phyloP scores from a whole-genome alignment of 2,797 vertebrate genomes.

The Poecilia picta region DNA sequence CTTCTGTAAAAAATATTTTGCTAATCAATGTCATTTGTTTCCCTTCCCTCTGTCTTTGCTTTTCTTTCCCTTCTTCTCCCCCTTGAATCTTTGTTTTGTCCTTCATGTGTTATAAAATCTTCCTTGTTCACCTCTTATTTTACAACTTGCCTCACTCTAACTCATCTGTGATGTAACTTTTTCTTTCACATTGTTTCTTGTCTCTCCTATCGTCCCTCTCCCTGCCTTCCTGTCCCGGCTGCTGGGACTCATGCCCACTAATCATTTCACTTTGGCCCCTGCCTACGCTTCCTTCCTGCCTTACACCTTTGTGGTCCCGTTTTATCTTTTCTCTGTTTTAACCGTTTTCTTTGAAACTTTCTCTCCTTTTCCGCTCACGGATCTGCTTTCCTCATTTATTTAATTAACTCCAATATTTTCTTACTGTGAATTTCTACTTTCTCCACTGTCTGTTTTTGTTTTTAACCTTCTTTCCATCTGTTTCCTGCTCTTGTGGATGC shows the following conservation, averaged over 20 bases:
- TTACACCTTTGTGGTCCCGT: conserved; percentile 16
- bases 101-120: conserved; percentile 25
- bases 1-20: conserved; percentile 2
- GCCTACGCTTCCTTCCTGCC: conserved; percentile 52
- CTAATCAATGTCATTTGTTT: conserved; percentile 30
- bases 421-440: not conserved
- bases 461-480: not conserved
- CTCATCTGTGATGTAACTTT: conserved; percentile 11
- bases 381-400: conserved; percentile 14
- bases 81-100: conserved; percentile 18
- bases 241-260: conserved; percentile 25
- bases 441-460: not conserved
- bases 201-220: conserved; percentile 20
- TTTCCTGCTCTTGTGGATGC: conserved; percentile 19
- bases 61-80: not conserved
- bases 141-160: conserved; percentile 3
- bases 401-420: not conserved
- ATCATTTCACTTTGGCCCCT: conserved; percentile 28
- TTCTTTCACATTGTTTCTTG: conserved; percentile 29
- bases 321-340: conserved; percentile 19
- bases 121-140: conserved; percentile 9
- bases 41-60: not conserved
- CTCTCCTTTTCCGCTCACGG: conserved; percentile 1
- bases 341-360: conserved; percentile 38
- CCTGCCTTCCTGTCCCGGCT: conserved; percentile 47